These are phyloP conservation scores for Atta texana DNA, from an alignment of 1,140 invertebrate genomes.

Conservation along the genomic window DNA sequence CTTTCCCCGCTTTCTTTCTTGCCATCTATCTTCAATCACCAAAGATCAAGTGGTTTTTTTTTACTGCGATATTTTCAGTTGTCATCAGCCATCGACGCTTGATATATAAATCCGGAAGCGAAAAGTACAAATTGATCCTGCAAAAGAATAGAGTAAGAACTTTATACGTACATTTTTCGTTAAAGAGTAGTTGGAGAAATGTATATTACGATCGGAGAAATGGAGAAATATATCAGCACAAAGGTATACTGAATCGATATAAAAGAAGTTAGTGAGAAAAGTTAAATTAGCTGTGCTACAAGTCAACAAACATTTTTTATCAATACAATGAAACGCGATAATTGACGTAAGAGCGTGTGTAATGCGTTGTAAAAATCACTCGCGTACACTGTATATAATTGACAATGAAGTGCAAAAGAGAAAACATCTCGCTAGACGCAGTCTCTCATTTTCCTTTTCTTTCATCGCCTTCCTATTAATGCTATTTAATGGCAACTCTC, in stretches of 20 bases:
- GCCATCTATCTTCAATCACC: background rate
- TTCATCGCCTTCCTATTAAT: slow-evolving; percentile 30
- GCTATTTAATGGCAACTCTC: slow-evolving; percentile 34
- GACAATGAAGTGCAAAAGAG: background rate
- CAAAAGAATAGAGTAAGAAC: background rate
- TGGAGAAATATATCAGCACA: background rate
- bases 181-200: background rate
- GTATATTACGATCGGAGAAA: no score
- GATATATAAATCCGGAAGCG: no score
- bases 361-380: background rate
- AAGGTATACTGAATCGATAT: background rate
- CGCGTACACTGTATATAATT: background rate
- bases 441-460: slow-evolving; percentile 21
- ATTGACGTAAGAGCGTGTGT: background rate
- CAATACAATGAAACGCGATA: background rate
- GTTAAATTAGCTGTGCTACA: background rate
- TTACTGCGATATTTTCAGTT: background rate
- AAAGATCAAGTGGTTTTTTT: slow-evolving; percentile 20
- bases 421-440: background rate
- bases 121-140: background rate
- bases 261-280: background rate
- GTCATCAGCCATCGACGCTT: background rate
- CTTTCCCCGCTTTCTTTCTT: background rate
- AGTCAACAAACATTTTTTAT: background rate
- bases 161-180: background rate